Evolutionary conservation across 2,888 invertebrate genomes (phyloP), one percentile per base, ranked within the genome.

Genomic region (Leptinotarsa peninsularis): DNA sequence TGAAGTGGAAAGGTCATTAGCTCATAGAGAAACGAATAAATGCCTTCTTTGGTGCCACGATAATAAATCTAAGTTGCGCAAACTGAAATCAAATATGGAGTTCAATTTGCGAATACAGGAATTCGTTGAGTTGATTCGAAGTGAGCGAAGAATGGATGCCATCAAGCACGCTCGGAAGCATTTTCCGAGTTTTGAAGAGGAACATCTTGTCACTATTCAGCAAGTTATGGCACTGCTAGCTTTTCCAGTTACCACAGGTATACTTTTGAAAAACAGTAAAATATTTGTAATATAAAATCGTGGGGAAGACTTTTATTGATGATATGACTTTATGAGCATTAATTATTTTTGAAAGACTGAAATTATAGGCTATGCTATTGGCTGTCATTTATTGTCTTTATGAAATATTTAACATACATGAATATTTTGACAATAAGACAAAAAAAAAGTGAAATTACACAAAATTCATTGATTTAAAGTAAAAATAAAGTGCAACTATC

Each of bases 41-140:
- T 98, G 98, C 87, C 92, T 98, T 76, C 91, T 94, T 78, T 98
- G 98, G 98, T 98, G 98, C 89, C 95, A 96, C 85, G 98, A 98
- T 87, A 98, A 98, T 90, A 95, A 96, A 88, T 97, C 97, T 52
- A 98, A 98, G 87, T 91, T 98, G 78, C 91, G 98, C 73, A 98
- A 98, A 89, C 92, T 98, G 79, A 96, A 96, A 88, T 98, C 98
- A 71, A 96, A 93, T 73, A 94, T 99, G 91, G 99, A 99, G 89
- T 97, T 98, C 86, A 97, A 97, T 88, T 91, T 99, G 76, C 91
- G 97, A 56, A 93, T 96, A 83, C 94, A 98, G 90, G 98, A 98
- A 88, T 98, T 98, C 87, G 94, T 99, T 52, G 99, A 99, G 88
- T 88, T 98, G 71, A 94, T 99, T n/a, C 92, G 97, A 76, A 91